phyloP scores from a whole-genome alignment of 2,797 vertebrate genomes.

The Oreochromis grahami region DNA sequence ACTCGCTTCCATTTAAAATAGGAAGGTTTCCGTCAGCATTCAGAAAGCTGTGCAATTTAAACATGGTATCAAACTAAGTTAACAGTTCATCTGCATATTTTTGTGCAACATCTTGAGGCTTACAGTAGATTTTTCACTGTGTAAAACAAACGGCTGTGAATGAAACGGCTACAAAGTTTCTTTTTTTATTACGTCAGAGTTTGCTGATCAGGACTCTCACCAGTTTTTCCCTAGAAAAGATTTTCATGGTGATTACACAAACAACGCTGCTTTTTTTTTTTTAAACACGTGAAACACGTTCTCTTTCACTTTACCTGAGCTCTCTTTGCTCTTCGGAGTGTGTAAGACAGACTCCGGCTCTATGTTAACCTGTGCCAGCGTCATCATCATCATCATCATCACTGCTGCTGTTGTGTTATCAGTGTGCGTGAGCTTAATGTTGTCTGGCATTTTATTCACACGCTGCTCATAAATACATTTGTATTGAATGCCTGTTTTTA shows the following conservation, averaged over 20 bases:
- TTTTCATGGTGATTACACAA: not conserved
- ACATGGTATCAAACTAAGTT: not conserved
- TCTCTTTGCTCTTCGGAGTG: not conserved
- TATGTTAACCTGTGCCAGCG: not conserved
- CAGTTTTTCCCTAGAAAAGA: no score
- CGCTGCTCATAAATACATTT: not conserved
- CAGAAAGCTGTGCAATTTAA: not conserved
- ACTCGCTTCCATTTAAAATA: not conserved
- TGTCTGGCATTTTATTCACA: not conserved
- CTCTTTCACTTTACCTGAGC: not conserved
- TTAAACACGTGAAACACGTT: not conserved
- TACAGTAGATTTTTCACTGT: rapidly evolving
- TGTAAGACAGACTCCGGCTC: not conserved
- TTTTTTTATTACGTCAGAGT: not conserved
- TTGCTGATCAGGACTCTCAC: not conserved
- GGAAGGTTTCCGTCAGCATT: not conserved
- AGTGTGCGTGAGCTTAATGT: no score
- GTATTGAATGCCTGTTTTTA: not conserved
- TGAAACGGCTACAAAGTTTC: not conserved
- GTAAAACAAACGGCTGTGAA: not conserved
- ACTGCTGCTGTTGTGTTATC: not conserved
- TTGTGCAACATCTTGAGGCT: not conserved
- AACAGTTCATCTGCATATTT: not conserved
- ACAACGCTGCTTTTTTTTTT: not conserved
- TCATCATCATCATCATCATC: rapidly evolving